Evolutionary conservation across 1,140 invertebrate species (phyloP), one percentile per base, ranked within the genome.

Genomic region (Lordiphosa collinella): DNA sequence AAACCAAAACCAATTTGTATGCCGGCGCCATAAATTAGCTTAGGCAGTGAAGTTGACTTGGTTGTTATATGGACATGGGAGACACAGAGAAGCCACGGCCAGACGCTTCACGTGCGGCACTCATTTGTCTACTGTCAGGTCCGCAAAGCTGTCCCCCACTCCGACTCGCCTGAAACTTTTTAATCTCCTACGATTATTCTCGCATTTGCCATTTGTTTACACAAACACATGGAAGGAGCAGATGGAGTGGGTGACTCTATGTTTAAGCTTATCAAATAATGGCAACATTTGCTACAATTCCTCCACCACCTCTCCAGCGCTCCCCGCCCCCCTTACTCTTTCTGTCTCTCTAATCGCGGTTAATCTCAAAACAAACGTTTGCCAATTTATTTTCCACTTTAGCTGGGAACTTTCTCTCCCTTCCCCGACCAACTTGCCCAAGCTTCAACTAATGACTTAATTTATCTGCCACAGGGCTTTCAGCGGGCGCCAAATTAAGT

Each of bases 311-410:
- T 13, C 4, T 13, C 37, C 6, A 7, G 11, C 34, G n/a, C n/a
- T n/a, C n/a, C 5, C 4, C 29, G 25, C 6, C 25, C 6, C 3
- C 38, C 11, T 25, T 13, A 25, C 10, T 59, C 48, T 44, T 38
- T 57, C 51, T 37, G 57, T 32, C 37, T 59, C 65, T 75, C 86
- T 88, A 88, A 88, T 88, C 86, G 86, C 86, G 86, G 86, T 88
- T 88, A 88, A 88, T 88, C 86, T 88, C 73, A 79, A 82, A 88
- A 88, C 85, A 88, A 88, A 88, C 86, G 86, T 87, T 88, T 75
- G 65, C 73, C 86, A 87, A 88, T 88, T 88, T 88, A 87, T 87
- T 86, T 87, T 87, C 86, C 85, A 87, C 84, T 86, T 86, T 87
- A 49, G 54, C 54, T 52, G 52, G 53, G 41, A 82, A 70, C 57